Base-by-base conservation (phyloP, 2,888 invertebrate species). In the Andricus curvator region DNA sequence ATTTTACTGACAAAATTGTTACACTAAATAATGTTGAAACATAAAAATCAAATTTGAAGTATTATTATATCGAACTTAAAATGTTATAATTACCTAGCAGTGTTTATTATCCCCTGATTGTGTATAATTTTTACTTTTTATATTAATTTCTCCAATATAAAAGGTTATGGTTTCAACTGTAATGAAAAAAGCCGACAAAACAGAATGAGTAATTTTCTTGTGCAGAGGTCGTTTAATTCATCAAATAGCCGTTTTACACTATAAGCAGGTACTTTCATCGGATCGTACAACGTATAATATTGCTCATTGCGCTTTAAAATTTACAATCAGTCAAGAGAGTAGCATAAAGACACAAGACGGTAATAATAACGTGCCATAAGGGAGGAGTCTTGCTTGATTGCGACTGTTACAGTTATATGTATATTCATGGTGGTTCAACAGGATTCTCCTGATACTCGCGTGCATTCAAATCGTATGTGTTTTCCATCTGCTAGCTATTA, bases 401-500 rank as follows among this genome's bases (percentile, higher is more conserved):
- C 74, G 37, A 68, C 62, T 56, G 68, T 37, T 67, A 67, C 62
- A 68, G 22, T 66, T 76, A 65, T 64, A 51, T 68, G 68, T 56
- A 77, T 66, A 41, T 64, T 20, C 33, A 44, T 41, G 77, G 33
- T 29, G 64, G 65, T 33, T 48, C 11, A 22, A 78, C 68, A 77
- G 77, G 62, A 74, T 74, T 80, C 64, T 64, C 60, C 78, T 67
- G 78, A 56, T 60, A 77, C 41, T 81, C 74, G 81, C 79, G 79
- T 70, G 79, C 65, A 68, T 62, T 25, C 15, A 62, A 79, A 76
- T 80, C 82, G 80, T 80, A 66, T 78, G 77, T 78, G 60, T 80
- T 81, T 81, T 81, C 82, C 84, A 83, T 85, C 81, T 81, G 81
- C 81, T 68, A 82, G 83, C 82, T 83, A 85, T 86, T 85, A 86